phyloP scores from a whole-genome alignment of 2,113 vertebrate genomes.

The Oxygymnocypris stewartii region DNA sequence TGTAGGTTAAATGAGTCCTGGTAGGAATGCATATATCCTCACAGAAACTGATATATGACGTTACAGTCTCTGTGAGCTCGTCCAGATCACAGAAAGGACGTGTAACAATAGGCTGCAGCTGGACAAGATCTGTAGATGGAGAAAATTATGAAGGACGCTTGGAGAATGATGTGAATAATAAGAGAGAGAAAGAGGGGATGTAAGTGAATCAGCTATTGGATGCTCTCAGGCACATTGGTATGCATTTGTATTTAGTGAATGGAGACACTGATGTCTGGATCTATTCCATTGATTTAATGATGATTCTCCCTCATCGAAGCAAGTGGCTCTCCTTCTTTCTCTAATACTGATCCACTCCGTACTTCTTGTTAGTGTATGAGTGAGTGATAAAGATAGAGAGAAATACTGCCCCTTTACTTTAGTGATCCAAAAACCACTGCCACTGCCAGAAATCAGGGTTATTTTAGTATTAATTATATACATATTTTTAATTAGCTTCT shows the following conservation, averaged over 20 bases:
- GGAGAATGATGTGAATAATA: neutral
- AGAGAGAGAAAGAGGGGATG: neutral
- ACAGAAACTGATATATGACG: no score
- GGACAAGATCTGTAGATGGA: neutral
- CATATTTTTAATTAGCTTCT: neutral
- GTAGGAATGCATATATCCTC: no score
- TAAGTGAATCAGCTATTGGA: neutral
- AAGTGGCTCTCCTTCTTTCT: constrained; percentile 30
- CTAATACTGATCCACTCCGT: neutral
- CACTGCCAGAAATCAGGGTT: neutral
- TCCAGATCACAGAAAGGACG: neutral
- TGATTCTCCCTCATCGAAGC: constrained; percentile 12
- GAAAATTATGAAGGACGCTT: constrained; percentile 25
- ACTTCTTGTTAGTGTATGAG: neutral
- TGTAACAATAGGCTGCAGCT: neutral
- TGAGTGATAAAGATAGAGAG: neutral
- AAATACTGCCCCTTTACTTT: neutral
- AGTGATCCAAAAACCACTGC: neutral
- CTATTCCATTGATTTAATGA: constrained; percentile 40
- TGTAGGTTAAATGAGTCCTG: no score
- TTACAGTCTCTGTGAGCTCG: no score
- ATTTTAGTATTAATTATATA: neutral
- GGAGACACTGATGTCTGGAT: constrained; percentile 5
- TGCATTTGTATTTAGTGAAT: constrained; percentile 18
- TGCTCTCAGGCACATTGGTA: constrained; percentile 6